Evolutionary conservation across 2,797 vertebrate genomes (phyloP).

Genomic region (Epinephelus awoara): DNA sequence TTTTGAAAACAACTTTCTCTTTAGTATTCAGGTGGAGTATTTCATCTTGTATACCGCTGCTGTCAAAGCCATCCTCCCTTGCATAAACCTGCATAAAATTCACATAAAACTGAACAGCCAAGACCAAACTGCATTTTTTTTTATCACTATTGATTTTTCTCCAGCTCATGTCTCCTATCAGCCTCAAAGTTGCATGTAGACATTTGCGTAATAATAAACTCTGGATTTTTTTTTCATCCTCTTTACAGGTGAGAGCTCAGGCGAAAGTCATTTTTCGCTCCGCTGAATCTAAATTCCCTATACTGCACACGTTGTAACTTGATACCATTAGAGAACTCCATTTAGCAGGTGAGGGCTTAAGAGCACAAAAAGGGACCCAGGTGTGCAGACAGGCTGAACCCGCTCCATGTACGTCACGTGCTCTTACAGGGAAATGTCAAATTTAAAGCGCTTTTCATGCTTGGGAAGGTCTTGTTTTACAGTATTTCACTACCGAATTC

Average conservation of each 20-base stretch:
- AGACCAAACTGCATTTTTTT: constrained; percentile 25
- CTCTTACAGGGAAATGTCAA: constrained; percentile 12
- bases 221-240: not conserved
- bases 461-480: constrained; percentile 20
- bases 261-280: constrained; percentile 66
- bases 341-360: constrained; percentile 56
- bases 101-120: constrained; percentile 33
- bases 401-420: constrained; percentile 15
- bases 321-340: constrained; percentile 52
- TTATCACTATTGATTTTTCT: constrained; percentile 39
- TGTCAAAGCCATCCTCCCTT: constrained; percentile 35
- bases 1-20: constrained; percentile 32
- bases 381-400: constrained; percentile 25
- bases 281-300: constrained; percentile 53
- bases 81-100: constrained; percentile 36
- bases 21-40: constrained; percentile 37
- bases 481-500: constrained; percentile 10
- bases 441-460: constrained; percentile 8
- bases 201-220: constrained; percentile 42
- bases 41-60: constrained; percentile 26
- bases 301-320: constrained; percentile 43
- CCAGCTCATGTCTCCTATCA: constrained; percentile 40
- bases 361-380: constrained; percentile 36
- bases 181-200: constrained; percentile 25
- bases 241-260: constrained; percentile 55